Evolutionary conservation across 2,888 invertebrate genomes (phyloP).

Genomic region (Plusia festucae): DNA sequence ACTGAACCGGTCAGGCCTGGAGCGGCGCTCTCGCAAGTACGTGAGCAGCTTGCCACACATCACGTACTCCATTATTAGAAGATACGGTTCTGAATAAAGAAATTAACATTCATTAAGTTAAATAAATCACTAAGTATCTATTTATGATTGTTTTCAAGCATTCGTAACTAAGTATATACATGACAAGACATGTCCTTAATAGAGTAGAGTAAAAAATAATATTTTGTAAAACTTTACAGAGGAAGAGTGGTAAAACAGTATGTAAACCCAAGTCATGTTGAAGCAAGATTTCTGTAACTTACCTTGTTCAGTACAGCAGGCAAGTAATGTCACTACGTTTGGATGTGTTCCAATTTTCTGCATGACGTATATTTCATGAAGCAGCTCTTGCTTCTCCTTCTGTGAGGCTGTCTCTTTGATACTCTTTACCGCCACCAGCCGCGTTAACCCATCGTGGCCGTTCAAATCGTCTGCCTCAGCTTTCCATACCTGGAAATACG

Average conservation of each 20-base stretch:
- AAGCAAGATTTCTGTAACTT: conserved; percentile 24
- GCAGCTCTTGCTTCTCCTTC: conserved; percentile 93
- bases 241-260: too few relatives aligned
- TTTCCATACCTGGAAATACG: conserved; percentile 94
- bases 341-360: conserved; percentile 95
- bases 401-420: conserved; percentile 94
- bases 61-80: conserved; percentile 95
- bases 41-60: conserved; percentile 95
- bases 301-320: conserved; percentile 96
- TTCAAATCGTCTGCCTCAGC: conserved; percentile 95
- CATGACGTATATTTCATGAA: conserved; percentile 94
- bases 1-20: conserved; percentile 90
- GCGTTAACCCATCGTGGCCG: conserved; percentile 93
- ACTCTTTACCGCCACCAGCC: conserved; percentile 95
- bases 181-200: too few relatives aligned
- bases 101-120: not conserved
- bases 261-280: not conserved
- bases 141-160: too few relatives aligned
- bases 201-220: too few relatives aligned
- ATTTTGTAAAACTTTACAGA: too few relatives aligned
- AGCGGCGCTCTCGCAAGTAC: conserved; percentile 91
- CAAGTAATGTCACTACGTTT: conserved; percentile 94
- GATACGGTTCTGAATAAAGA: conserved; percentile 93
- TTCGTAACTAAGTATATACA: too few relatives aligned
- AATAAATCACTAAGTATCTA: not conserved